A percentile compares a stretch with the other conserved stretches of the same genome.
Conservation (phyloP, 2,797 vertebrate species). For the Gadopsis marmoratus region DNA sequence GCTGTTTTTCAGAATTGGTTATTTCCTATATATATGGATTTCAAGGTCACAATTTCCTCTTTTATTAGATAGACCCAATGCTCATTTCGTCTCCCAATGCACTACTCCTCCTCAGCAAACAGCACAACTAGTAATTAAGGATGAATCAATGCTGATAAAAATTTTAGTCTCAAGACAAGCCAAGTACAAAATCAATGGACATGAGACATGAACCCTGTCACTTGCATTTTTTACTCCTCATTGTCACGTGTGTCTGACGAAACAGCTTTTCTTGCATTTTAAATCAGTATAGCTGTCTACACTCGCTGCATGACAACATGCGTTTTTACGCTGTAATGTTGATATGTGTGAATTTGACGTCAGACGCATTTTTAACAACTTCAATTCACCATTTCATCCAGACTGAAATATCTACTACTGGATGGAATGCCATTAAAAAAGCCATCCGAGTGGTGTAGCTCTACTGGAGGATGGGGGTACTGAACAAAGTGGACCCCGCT, state of each 20-base stretch:
- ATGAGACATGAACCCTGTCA: background rate
- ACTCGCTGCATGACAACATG: background rate
- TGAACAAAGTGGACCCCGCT: background rate
- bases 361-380: no score
- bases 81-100: background rate
- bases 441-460: background rate
- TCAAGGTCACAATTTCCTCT: slow-evolving; percentile 19
- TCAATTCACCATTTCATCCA: no score
- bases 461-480: background rate
- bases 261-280: no score
- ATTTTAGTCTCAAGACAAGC: background rate
- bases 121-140: background rate
- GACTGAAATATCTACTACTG: no score
- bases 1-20: slow-evolving; percentile 12
- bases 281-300: background rate
- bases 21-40: slow-evolving; percentile 29
- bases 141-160: background rate
- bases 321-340: no score
- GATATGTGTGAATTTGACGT: no score
- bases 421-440: background rate
- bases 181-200: background rate
- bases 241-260: no score
- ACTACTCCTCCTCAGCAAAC: background rate
- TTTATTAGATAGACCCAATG: background rate
- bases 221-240: no score